phyloP scores from a whole-genome alignment of 1,140 invertebrate species.

The Drosophila asahinai region DNA sequence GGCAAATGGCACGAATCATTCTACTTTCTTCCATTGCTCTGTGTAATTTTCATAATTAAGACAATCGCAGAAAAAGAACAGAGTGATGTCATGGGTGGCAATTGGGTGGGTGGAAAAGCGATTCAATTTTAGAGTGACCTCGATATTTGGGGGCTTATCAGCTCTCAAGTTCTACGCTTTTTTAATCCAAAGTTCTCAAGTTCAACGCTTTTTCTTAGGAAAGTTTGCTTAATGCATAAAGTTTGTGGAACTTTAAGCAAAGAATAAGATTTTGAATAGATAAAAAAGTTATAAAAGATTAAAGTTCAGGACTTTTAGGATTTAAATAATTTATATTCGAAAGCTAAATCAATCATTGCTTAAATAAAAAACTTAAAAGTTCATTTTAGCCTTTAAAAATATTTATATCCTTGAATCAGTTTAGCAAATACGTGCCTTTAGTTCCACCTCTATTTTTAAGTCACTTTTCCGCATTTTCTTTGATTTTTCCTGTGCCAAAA shows the following conservation, averaged over 20 bases:
- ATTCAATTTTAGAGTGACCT: background rate
- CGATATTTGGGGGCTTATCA: too few species aligned
- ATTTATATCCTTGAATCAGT: background rate
- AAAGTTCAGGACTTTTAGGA: background rate
- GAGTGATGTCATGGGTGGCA: constrained; percentile 61
- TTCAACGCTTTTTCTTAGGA: too few species aligned
- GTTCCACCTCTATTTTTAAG: too few species aligned
- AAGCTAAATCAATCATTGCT: background rate
- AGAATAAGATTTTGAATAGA: too few species aligned
- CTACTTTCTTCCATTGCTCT: constrained; percentile 11
- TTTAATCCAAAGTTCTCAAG: background rate
- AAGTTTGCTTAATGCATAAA: background rate
- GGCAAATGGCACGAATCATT: constrained; percentile 50
- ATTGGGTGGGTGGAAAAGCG: constrained; percentile 14
- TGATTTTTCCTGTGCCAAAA: background rate
- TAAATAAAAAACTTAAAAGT: background rate
- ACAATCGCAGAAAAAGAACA: constrained; percentile 23
- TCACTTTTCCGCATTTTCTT: background rate
- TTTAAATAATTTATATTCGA: background rate
- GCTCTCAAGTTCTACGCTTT: background rate
- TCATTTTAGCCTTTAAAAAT: background rate
- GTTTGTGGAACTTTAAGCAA: background rate
- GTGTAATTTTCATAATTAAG: constrained; percentile 42
- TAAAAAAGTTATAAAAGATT: background rate
- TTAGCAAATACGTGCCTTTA: background rate